Conservation (phyloP, 2,797 vertebrate genomes). For the Chloroceryle amazona region DNA sequence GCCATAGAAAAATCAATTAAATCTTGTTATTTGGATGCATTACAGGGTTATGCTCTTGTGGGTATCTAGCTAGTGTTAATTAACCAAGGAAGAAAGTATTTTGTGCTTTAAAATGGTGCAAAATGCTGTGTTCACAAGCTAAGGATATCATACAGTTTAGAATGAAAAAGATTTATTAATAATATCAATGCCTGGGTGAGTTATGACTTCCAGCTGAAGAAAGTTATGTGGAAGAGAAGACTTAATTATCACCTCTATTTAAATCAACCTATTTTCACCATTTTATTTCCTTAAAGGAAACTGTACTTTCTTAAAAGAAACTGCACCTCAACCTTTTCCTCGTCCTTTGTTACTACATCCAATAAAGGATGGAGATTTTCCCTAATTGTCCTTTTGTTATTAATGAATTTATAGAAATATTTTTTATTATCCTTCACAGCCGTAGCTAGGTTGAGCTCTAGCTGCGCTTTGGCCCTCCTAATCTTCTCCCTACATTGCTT, state of each 20-base stretch:
- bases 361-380: too few species aligned
- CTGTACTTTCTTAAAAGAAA: background rate
- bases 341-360: too few species aligned
- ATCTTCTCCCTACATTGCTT: too few species aligned
- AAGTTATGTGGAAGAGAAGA: background rate
- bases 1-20: slow-evolving; percentile 67
- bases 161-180: slow-evolving; percentile 7
- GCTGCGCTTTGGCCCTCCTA: too few species aligned
- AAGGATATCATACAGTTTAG: background rate
- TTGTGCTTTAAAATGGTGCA: slow-evolving; percentile 14
- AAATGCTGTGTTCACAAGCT: slow-evolving; percentile 19
- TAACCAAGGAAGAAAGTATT: slow-evolving; percentile 46
- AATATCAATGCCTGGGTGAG: background rate
- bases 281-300: background rate
- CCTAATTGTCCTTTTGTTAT: too few species aligned
- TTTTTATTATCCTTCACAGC: too few species aligned
- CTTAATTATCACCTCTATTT: slow-evolving; percentile 21
- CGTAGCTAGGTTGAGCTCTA: too few species aligned
- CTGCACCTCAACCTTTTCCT: too few species aligned
- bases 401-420: too few species aligned
- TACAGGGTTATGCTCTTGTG: slow-evolving; percentile 50
- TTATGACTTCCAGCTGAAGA: background rate
- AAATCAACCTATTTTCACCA: background rate
- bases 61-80: slow-evolving; percentile 51
- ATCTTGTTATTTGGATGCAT: slow-evolving; percentile 58